These are phyloP conservation scores for Microtus ochrogaster DNA, from an alignment of 2,113 vertebrate genomes.

Conservation along the genomic window DNA sequence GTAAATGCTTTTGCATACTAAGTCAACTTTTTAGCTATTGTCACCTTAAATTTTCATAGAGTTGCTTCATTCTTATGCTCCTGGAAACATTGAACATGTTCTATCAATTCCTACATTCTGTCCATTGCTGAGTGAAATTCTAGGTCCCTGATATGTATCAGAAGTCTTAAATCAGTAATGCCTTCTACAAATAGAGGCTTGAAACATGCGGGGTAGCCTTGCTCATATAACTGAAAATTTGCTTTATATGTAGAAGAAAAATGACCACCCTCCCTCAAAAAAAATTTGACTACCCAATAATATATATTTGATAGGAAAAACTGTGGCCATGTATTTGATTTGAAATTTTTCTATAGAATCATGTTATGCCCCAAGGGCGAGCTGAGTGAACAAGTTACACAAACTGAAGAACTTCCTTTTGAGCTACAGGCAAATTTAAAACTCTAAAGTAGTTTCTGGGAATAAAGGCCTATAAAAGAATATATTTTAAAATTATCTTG, in stretches of 20 bases:
- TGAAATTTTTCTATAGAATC: background rate
- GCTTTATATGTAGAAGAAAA: background rate
- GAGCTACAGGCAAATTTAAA: background rate
- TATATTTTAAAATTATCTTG: slow-evolving; percentile 29
- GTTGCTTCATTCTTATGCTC: background rate
- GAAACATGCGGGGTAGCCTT: background rate
- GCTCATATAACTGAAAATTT: background rate
- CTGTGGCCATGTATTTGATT: background rate
- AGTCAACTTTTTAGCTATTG: background rate
- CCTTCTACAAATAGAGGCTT: background rate
- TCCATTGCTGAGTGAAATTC: background rate
- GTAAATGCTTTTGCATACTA: too few relatives aligned
- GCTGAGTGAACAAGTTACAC: background rate
- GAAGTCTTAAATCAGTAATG: background rate
- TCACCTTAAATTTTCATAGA: background rate
- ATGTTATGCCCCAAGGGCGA: background rate
- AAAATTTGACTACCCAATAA: background rate
- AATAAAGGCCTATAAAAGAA: background rate
- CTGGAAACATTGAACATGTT: background rate
- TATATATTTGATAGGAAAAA: background rate
- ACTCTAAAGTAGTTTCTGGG: background rate
- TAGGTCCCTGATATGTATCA: background rate
- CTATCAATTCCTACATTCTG: background rate
- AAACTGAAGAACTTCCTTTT: background rate
- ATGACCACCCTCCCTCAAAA: background rate